These are phyloP conservation scores for Mus pahari DNA, from an alignment of 2,113 vertebrate species.

Conservation along the genomic window DNA sequence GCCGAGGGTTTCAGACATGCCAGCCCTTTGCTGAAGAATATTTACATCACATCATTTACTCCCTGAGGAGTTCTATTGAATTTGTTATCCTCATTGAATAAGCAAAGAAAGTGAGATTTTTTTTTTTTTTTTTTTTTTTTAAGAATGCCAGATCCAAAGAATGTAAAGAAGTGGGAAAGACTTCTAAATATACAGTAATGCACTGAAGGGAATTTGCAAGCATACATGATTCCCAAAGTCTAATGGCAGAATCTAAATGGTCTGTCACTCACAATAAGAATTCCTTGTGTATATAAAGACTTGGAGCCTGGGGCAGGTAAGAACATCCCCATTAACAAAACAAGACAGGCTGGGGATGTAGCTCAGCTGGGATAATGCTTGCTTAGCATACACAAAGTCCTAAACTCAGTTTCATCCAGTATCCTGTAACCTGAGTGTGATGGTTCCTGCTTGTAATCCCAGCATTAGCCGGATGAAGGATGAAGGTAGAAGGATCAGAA, in stretches of 20 bases:
- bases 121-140: no score
- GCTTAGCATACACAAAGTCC: no score
- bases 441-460: background rate
- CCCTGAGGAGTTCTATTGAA: background rate
- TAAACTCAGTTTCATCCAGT: background rate
- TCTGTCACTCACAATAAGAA: background rate
- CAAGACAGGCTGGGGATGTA: background rate
- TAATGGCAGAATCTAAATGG: background rate
- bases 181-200: background rate
- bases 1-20: background rate
- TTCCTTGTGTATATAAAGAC: background rate
- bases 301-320: background rate
- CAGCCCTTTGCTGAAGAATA: background rate
- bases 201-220: background rate
- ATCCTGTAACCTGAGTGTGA: background rate
- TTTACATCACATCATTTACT: background rate
- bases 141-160: conserved; percentile 7
- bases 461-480: background rate
- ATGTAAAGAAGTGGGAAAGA: background rate
- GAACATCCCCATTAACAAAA: background rate
- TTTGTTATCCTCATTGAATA: background rate
- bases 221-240: background rate
- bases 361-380: background rate
- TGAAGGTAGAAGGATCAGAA: background rate
- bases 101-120: background rate